Conservation (phyloP, 1,140 invertebrate species). For the Nilaparvata lugens region DNA sequence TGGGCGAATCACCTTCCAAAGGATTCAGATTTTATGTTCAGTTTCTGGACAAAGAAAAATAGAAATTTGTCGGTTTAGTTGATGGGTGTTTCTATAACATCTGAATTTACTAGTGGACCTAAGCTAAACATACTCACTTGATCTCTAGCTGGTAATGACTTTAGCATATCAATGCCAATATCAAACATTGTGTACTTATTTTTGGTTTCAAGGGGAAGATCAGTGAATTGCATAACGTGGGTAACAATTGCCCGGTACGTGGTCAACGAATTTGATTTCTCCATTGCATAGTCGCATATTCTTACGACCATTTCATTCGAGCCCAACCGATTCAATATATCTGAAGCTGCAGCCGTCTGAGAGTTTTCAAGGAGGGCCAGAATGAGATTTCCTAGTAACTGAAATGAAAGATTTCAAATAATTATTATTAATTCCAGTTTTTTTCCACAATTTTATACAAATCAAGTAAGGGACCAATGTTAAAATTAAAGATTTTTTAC, state of each 20-base stretch:
- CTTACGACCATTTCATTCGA: background rate
- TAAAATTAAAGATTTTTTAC: too few relatives aligned
- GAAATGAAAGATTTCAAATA: background rate
- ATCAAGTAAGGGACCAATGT: too few relatives aligned
- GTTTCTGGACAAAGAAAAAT: too few relatives aligned
- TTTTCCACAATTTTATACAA: background rate
- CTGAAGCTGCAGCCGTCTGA: background rate
- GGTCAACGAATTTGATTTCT: background rate
- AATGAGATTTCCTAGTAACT: constrained; percentile 8
- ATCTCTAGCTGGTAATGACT: constrained; percentile 20
- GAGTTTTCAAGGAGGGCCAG: constrained; percentile 6
- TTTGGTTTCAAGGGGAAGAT: background rate
- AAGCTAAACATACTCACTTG: constrained; percentile 9
- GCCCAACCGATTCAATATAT: background rate
- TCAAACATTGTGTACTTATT: constrained; percentile 28
- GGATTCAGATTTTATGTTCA: too few relatives aligned
- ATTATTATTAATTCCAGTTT: background rate
- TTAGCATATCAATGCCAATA: constrained; percentile 14
- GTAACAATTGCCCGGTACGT: background rate
- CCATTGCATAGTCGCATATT: constrained; percentile 4
- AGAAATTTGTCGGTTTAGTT: too few relatives aligned
- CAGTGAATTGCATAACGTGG: background rate
- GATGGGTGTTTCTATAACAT: too few relatives aligned
- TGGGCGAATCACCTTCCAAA: too few relatives aligned
- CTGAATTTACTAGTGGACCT: too few relatives aligned